A percentile compares a stretch with the other conserved stretches of the same genome.
These are phyloP conservation scores for Astyanax mexicanus DNA, from an alignment of 2,797 vertebrate genomes.

Conservation along the genomic window DNA sequence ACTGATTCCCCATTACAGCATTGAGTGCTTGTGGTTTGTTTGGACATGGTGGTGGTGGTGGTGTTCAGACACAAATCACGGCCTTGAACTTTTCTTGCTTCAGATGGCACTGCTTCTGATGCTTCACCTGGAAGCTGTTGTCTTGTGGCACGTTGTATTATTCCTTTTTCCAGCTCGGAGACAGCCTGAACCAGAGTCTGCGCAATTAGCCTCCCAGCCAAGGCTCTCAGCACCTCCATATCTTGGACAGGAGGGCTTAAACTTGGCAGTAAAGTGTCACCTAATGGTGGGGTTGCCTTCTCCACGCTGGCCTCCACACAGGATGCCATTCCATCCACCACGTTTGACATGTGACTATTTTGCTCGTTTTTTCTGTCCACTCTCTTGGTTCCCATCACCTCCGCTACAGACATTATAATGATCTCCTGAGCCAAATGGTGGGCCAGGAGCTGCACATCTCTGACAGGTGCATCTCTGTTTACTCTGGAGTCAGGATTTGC, in stretches of 20 bases:
- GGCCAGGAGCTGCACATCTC: conserved; percentile 58
- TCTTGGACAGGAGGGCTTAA: conserved; percentile 14
- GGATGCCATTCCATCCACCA: conserved; percentile 5
- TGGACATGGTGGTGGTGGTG: conserved; percentile 8
- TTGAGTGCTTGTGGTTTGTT: background rate
- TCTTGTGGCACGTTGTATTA: conserved; percentile 33
- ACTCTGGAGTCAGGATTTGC: background rate
- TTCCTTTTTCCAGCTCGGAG: conserved; percentile 34
- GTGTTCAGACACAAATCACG: conserved; percentile 13
- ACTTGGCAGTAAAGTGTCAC: conserved; percentile 23
- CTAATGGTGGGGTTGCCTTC: conserved; percentile 15
- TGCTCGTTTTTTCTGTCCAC: background rate
- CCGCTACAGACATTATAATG: conserved; percentile 65
- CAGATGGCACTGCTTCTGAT: conserved; percentile 6
- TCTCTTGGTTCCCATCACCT: conserved; percentile 50
- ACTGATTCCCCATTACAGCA: conserved; percentile 14
- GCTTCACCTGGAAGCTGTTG: conserved; percentile 1
- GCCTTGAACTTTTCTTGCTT: conserved; percentile 25
- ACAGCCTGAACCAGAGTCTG: conserved; percentile 48
- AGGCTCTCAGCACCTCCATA: conserved; percentile 40
- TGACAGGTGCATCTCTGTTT: conserved; percentile 27
- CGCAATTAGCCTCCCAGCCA: conserved; percentile 52
- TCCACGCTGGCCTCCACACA: background rate
- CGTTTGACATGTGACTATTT: background rate
- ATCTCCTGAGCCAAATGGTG: conserved; percentile 66